Base-by-base conservation (phyloP, 2,888 invertebrate species). In the Carabus problematicus region DNA sequence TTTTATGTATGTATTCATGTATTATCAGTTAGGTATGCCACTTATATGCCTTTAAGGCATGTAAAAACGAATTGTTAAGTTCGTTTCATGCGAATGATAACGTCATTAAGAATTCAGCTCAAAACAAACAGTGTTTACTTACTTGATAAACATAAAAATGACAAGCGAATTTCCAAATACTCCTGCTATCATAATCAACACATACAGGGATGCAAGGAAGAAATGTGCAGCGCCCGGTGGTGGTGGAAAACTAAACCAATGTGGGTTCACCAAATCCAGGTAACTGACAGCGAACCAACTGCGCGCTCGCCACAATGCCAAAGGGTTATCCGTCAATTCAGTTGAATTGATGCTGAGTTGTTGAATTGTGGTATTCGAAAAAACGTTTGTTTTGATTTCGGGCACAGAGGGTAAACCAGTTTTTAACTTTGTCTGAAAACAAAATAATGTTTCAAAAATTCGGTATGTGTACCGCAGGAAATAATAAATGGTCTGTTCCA, bases 191-290 rank as follows among this genome's bases (percentile, higher is more conserved):
- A 88, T 84, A 75, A 92, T 86, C 54, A 90, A 74, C 19, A 87
- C 76, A 78, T 92, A 92, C 61, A 89, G 75, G 12, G 82, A 78
- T 1, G 88, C 91, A 75, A 92, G 81, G 3, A 83, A 77, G 76
- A 86, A 86, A 78, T 90, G 89, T 56, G 86, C 80, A 19, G 78
- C 75, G 58, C 84, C 82, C 43, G 82, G 79, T 0, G 90, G 90
- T 1, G 91, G 91, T 19, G 85, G 84, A 77, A 88, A 92, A 73
- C 85, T 81, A 72, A 92, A 80, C 92, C 93, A 93, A 78, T 92
- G 90, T 0, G 85, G 82, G 80, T 91, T 90, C 71, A 92, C 88
- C 71, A 85, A 78, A 68, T 83, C 76, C 74, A 89, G 76, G 75
- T 86, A 87, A 70, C 86, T 85, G 45, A 87, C 87, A 3, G 82